phyloP scores from a whole-genome alignment of 2,888 invertebrate species.

The Euphydryas editha region DNA sequence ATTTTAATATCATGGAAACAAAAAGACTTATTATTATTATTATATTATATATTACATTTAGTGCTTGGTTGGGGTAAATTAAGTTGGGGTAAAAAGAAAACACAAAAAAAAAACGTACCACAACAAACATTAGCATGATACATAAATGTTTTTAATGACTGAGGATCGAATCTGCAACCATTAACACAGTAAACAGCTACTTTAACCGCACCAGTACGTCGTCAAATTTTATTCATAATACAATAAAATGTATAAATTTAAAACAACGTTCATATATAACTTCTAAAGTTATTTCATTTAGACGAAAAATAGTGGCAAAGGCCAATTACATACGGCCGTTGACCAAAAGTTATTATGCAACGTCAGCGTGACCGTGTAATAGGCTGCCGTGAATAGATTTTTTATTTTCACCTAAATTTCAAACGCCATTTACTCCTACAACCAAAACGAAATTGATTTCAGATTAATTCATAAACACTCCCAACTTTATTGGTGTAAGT shows the following conservation, averaged over 20 bases:
- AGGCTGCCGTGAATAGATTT: slow-evolving; percentile 19
- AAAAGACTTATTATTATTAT: too few relatives aligned
- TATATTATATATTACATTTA: too few relatives aligned
- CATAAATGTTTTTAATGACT: too few relatives aligned
- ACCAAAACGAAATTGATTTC: slow-evolving; percentile 19
- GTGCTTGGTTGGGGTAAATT: too few relatives aligned
- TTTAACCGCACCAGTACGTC: too few relatives aligned
- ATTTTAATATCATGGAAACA: too few relatives aligned
- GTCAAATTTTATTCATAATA: too few relatives aligned
- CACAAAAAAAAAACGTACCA: too few relatives aligned
- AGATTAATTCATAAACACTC: slow-evolving; percentile 10
- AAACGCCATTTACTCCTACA: slow-evolving; percentile 20
- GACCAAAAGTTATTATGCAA: slow-evolving; percentile 36
- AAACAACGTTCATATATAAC: not conserved
- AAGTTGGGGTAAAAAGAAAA: too few relatives aligned
- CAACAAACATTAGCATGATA: too few relatives aligned
- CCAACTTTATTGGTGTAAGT: slow-evolving; percentile 2
- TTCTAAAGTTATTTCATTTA: not conserved
- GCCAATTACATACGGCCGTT: slow-evolving; percentile 32
- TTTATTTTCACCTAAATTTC: slow-evolving; percentile 24
- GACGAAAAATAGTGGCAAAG: slow-evolving; percentile 10
- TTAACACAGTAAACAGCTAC: too few relatives aligned
- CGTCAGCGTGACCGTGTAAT: slow-evolving; percentile 37
- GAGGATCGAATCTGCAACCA: too few relatives aligned
- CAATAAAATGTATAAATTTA: not conserved